Evolutionary conservation across 2,888 invertebrate species (phyloP).

Genomic region (Acrocera orbiculus): DNA sequence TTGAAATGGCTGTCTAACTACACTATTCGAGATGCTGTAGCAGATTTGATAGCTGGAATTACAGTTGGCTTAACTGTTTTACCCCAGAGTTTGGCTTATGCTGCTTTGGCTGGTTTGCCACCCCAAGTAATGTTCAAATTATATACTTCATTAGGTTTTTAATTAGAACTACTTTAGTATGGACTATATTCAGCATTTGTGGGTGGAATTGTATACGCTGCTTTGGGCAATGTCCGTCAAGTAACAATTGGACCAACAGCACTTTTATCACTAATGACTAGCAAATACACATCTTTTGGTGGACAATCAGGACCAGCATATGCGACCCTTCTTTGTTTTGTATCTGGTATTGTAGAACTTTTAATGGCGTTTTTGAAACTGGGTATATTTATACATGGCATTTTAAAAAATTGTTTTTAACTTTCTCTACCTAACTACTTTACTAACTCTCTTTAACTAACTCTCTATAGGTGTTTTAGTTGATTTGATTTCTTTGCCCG

Average conservation of each 20-base stretch:
- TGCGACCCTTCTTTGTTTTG: slow-evolving; percentile 65
- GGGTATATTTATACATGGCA: too few relatives aligned
- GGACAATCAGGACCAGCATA: slow-evolving; percentile 44
- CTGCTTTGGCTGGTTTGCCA: slow-evolving; percentile 70
- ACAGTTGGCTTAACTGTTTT: slow-evolving; percentile 87
- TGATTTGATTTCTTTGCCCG: slow-evolving; percentile 79
- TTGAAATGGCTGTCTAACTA: slow-evolving; percentile 60
- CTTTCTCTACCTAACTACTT: background rate
- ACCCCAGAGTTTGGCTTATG: slow-evolving; percentile 85
- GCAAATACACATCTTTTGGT: slow-evolving; percentile 35
- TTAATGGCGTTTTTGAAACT: slow-evolving; percentile 66
- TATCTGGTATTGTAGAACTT: slow-evolving; percentile 64
- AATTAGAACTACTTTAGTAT: slow-evolving; percentile 43
- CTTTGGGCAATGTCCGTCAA: slow-evolving; percentile 78
- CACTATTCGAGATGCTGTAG: slow-evolving; percentile 53
- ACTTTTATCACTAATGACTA: slow-evolving; percentile 82
- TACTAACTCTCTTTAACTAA: too few relatives aligned
- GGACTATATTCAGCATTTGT: slow-evolving; percentile 89
- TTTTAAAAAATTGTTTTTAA: slow-evolving; percentile 3
- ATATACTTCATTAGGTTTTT: too few relatives aligned
- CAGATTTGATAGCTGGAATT: slow-evolving; percentile 78
- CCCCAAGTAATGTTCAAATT: slow-evolving; percentile 45
- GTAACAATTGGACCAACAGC: slow-evolving; percentile 86
- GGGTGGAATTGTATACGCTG: slow-evolving; percentile 79
- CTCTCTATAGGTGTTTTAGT: slow-evolving; percentile 75